These are phyloP conservation scores for Idaea aversata DNA, from an alignment of 2,888 invertebrate species.

Conservation along the genomic window DNA sequence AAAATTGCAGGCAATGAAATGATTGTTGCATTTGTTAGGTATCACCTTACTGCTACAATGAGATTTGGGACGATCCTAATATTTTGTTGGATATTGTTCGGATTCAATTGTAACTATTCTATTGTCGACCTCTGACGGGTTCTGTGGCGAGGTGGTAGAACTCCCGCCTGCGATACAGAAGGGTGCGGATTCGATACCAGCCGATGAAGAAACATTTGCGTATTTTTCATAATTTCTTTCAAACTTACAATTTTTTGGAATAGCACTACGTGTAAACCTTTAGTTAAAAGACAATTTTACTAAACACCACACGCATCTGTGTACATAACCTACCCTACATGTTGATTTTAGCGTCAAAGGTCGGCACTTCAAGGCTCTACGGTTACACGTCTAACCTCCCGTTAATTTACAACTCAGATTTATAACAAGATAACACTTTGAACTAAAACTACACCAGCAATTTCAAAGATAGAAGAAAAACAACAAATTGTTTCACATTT, in stretches of 20 bases:
- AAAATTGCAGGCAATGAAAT: neutral
- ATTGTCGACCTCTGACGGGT: too few relatives aligned
- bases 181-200: too few relatives aligned
- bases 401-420: neutral
- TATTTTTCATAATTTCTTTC: too few relatives aligned
- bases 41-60: neutral
- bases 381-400: neutral
- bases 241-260: too few relatives aligned
- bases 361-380: neutral
- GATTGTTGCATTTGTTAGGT: neutral
- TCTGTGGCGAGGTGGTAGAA: too few relatives aligned
- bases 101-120: neutral
- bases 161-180: too few relatives aligned
- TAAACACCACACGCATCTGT: neutral
- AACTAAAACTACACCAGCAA: neutral
- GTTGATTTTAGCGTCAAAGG: conserved; percentile 1
- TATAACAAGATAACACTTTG: neutral
- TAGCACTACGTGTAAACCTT: too few relatives aligned
- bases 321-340: neutral
- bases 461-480: neutral
- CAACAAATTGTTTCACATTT: neutral
- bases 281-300: too few relatives aligned
- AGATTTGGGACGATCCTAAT: neutral
- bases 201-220: too few relatives aligned
- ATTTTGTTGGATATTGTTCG: neutral